phyloP scores from a whole-genome alignment of 2,888 invertebrate species.

The Agrenia bidenticulata region DNA sequence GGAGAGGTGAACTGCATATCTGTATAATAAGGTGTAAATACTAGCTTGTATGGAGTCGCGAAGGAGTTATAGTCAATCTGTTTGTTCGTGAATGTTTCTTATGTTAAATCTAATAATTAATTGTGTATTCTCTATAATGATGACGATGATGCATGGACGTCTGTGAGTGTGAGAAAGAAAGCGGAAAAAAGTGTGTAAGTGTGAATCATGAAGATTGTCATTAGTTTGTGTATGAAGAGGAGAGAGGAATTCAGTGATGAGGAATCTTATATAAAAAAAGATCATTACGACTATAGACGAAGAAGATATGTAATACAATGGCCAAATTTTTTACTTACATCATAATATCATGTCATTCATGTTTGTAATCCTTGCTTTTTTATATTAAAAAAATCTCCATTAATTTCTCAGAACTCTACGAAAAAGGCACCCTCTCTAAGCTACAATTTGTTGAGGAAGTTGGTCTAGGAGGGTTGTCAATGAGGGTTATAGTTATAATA shows the following conservation, averaged over 20 bases:
- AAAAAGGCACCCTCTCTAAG: background rate
- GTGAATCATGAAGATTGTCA: background rate
- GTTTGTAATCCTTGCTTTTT: constrained; percentile 1
- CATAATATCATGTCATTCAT: constrained; percentile 9
- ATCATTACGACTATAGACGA: background rate
- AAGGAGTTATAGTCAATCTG: constrained; percentile 4
- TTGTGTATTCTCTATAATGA: too few species aligned
- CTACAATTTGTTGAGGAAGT: too few species aligned
- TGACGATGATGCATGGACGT: background rate
- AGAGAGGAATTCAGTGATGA: constrained; percentile 1
- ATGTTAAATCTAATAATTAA: background rate
- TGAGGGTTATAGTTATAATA: too few species aligned
- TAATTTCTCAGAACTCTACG: background rate
- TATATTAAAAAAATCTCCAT: constrained; percentile 2
- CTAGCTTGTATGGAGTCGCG: background rate
- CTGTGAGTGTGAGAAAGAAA: background rate
- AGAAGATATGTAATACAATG: constrained; percentile 20
- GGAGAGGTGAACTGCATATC: constrained; percentile 6
- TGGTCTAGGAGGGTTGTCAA: too few species aligned
- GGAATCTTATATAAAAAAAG: background rate
- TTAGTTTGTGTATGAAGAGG: constrained; percentile 1
- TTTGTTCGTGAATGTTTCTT: background rate
- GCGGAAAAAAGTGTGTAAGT: background rate
- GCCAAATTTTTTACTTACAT: constrained; percentile 36
- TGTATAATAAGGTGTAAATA: constrained; percentile 10